Base-by-base conservation (phyloP, 2,888 invertebrate species). In the Patella ulyssiponensis region DNA sequence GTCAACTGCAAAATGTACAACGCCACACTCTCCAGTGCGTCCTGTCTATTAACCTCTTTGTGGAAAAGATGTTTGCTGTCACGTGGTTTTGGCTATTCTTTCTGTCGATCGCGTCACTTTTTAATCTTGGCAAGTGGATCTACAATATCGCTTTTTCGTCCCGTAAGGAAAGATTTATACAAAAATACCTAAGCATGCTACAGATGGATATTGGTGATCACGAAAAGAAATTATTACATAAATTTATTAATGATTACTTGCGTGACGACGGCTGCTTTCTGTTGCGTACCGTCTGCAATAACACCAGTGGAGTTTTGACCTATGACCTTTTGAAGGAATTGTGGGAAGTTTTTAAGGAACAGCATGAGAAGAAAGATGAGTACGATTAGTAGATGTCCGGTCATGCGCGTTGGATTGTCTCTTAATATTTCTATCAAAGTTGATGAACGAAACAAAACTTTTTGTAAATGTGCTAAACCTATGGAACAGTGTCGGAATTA, bases 1-100 rank as follows among this genome's bases (percentile, higher is more conserved):
- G 89, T 12, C 87, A 88, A 72, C 80, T 88, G 9, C 86, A 87
- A 82, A 89, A 89, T 71, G 77, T 87, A 2, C 89, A 88, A 75
- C 83, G 85, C 5, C 88, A 82, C 79, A 86, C 88, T 1, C 83
- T 89, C 11, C 89, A 88, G 80, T 88, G 88, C 74, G 88, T 88
- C 1, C 82, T 89, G 64, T 87, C 88, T 7, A 87, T 89, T 71
- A 89, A 89, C 77, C 83, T 89, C 20, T 89, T 89, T 83, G 87
- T 87, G 76, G 89, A 89, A 82, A 89, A 89, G 79, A 88, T 88
- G 77, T 89, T 88, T 78, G 88, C 88, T 58, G 84, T 88, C 69
- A 77, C 86, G 27, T 89, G 89, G 89, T 89, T 89, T 80, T 89
- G 89, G 89, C 80, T 88, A 20, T 83, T 88, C 72, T 73, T 88